Percentiles rank a stretch among this genome's conserved stretches.
Conservation (phyloP, 2,797 vertebrate genomes). For the Selene dorsalis region DNA sequence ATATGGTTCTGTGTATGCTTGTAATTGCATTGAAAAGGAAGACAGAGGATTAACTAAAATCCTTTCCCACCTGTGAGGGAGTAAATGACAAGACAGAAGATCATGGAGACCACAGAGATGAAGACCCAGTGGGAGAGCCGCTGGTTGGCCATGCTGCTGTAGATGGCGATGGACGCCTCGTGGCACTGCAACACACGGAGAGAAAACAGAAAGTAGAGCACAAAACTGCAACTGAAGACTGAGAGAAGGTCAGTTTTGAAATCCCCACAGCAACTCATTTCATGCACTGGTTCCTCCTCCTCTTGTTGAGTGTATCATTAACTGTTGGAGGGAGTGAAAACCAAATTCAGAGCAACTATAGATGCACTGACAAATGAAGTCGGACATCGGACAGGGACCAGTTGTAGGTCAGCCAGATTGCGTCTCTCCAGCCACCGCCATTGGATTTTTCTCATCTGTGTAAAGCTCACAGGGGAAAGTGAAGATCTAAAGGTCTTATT, state of each 20-base stretch:
- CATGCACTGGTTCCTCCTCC: not conserved
- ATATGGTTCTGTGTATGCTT: too few relatives aligned
- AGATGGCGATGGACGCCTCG: constrained; percentile 92
- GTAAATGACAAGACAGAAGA: constrained; percentile 94
- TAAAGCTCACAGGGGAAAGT: not conserved
- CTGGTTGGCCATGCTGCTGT: constrained; percentile 92
- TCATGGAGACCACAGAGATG: constrained; percentile 90
- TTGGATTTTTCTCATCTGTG: constrained; percentile 33
- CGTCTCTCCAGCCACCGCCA: not conserved
- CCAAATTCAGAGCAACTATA: not conserved
- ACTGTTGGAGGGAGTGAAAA: not conserved
- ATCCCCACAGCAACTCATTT: not conserved
- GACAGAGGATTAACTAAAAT: not conserved
- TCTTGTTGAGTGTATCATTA: not conserved
- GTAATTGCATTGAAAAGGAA: too few relatives aligned
- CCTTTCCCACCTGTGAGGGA: constrained; percentile 90
- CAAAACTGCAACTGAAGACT: not conserved
- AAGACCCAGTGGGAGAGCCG: constrained; percentile 90
- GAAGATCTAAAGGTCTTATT: constrained; percentile 33
- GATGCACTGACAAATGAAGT: not conserved
- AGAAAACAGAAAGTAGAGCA: too few relatives aligned
- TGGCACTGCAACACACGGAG: constrained; percentile 87
- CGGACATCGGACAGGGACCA: not conserved
- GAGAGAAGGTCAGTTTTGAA: not conserved
- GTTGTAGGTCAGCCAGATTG: constrained; percentile 4